Percentiles rank a stretch among this genome's conserved stretches.
phyloP scores from a whole-genome alignment of 2,888 invertebrate species.

The Trichopoda pennipes region DNA sequence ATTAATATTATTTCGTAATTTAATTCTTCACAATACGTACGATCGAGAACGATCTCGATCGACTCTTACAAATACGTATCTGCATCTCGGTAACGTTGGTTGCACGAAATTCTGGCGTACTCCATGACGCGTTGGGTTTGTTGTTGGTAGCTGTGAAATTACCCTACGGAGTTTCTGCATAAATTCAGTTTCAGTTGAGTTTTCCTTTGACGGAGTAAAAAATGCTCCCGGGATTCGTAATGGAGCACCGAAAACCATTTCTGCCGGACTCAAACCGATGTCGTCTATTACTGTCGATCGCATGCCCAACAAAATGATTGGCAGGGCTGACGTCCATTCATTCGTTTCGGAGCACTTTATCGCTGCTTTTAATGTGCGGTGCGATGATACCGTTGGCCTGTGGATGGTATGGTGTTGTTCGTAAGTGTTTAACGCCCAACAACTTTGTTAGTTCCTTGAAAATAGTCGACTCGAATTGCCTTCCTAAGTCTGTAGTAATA shows the following conservation, averaged over 20 bases:
- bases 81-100: conserved; percentile 1
- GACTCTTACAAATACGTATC: conserved; percentile 15
- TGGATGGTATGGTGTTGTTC: not conserved
- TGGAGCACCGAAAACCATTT: too few relatives aligned
- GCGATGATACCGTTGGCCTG: conserved; percentile 25
- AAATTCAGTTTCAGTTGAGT: not conserved
- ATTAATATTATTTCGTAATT: too few relatives aligned
- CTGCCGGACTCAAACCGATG: conserved; percentile 18
- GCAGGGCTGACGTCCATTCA: too few relatives aligned
- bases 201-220: too few relatives aligned
- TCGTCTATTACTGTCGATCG: conserved; percentile 11
- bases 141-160: not conserved
- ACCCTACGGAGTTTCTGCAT: not conserved
- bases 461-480: conserved; percentile 7
- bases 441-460: conserved; percentile 9
- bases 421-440: conserved; percentile 19
- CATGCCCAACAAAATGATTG: conserved; percentile 1
- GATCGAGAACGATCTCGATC: conserved; percentile 7
- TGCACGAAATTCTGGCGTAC: not conserved
- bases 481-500: conserved; percentile 9
- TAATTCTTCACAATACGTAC: too few relatives aligned
- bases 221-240: too few relatives aligned
- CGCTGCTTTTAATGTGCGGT: not conserved
- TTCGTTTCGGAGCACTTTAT: not conserved
- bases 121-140: conserved; percentile 1